Conservation (phyloP, 2,888 invertebrate genomes). For the Abrostola triplasia region DNA sequence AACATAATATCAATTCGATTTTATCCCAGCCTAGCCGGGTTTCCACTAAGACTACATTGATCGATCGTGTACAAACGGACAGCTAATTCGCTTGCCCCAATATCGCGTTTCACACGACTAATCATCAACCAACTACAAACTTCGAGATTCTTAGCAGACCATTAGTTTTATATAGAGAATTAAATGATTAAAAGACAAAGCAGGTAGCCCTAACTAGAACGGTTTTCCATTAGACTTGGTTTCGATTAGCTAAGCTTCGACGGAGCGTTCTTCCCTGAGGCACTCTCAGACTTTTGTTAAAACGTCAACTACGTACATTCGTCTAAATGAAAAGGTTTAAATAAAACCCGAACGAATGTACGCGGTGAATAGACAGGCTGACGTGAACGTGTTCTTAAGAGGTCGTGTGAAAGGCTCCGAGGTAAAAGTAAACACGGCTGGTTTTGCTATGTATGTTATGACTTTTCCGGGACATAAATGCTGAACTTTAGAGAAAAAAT, state of each 20-base stretch:
- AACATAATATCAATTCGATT: conserved; percentile 16
- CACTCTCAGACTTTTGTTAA: conserved; percentile 44
- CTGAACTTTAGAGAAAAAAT: neutral
- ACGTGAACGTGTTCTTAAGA: conserved; percentile 53
- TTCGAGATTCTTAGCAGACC: neutral
- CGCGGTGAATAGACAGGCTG: conserved; percentile 57
- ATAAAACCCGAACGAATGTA: conserved; percentile 55
- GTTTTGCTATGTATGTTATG: conserved; percentile 27
- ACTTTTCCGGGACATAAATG: conserved; percentile 41
- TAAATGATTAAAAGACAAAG: conserved; percentile 5
- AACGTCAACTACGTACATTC: conserved; percentile 53
- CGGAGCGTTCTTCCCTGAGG: conserved; percentile 57
- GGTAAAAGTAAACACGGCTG: conserved; percentile 29
- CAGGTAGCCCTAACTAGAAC: conserved; percentile 38
- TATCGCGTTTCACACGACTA: conserved; percentile 20
- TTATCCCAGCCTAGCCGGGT: conserved; percentile 15
- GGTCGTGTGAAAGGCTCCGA: conserved; percentile 39
- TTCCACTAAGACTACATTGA: conserved; percentile 27
- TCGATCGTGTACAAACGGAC: conserved; percentile 25
- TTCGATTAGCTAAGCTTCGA: conserved; percentile 70
- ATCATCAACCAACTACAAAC: conserved; percentile 11
- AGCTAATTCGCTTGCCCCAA: conserved; percentile 32
- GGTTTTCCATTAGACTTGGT: conserved; percentile 69
- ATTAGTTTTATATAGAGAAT: conserved; percentile 24
- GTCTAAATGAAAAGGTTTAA: conserved; percentile 61